Percentiles rank a stretch among this genome's conserved stretches.
These are phyloP conservation scores for Gracilinanus agilis DNA, from an alignment of 2,113 vertebrate genomes.

Conservation along the genomic window DNA sequence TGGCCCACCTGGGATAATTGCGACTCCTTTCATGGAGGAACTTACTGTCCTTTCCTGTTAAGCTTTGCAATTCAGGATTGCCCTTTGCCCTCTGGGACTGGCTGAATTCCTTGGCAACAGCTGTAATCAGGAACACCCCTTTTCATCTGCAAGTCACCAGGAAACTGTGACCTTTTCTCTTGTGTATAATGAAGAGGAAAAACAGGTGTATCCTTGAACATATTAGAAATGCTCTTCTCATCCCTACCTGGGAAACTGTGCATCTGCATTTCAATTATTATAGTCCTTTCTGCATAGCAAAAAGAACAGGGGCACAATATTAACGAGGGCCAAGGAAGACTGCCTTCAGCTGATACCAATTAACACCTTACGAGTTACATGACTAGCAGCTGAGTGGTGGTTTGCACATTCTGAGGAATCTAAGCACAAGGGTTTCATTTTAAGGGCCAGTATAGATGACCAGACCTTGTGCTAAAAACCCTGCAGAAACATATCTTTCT, in stretches of 20 bases:
- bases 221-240: slow-evolving; percentile 65
- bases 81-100: slow-evolving; percentile 29
- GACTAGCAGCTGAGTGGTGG: slow-evolving; percentile 30
- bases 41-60: not conserved
- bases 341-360: slow-evolving; percentile 65
- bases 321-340: slow-evolving; percentile 63
- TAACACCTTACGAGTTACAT: slow-evolving; percentile 69
- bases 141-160: slow-evolving; percentile 21
- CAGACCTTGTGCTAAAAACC: slow-evolving; percentile 34
- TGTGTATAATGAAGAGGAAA: slow-evolving; percentile 64
- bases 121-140: not conserved
- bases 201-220: slow-evolving; percentile 51
- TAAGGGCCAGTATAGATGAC: slow-evolving; percentile 66
- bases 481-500: not conserved
- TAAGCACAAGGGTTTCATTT: slow-evolving; percentile 72
- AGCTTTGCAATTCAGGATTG: not conserved
- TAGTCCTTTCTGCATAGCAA: slow-evolving; percentile 59
- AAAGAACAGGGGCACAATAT: slow-evolving; percentile 67
- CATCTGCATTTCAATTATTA: slow-evolving; percentile 69
- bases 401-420: slow-evolving; percentile 70
- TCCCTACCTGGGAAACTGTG: slow-evolving; percentile 52
- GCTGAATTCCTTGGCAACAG: slow-evolving; percentile 45
- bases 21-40: not conserved
- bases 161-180: slow-evolving; percentile 36
- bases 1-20: slow-evolving; percentile 8